These are phyloP conservation scores for Lasius fuliginosus DNA, from an alignment of 2,888 invertebrate genomes.

Conservation along the genomic window DNA sequence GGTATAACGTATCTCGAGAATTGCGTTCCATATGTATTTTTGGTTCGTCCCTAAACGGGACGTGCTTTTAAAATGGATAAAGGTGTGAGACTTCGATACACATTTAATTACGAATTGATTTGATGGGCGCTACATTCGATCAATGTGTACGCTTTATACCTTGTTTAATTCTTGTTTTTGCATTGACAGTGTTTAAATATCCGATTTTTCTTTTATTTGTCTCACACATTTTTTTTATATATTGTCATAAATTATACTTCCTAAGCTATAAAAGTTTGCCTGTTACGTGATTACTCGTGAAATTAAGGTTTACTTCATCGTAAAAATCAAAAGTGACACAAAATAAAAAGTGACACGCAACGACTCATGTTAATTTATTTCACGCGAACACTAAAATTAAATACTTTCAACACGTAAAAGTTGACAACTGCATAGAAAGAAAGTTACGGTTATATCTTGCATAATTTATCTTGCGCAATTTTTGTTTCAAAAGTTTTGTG, in stretches of 20 bases:
- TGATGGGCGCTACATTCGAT: background rate
- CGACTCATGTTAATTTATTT: slow-evolving; percentile 14
- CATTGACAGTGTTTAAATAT: background rate
- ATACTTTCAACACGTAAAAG: background rate
- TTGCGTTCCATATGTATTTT: slow-evolving; percentile 66
- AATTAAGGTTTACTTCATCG: slow-evolving; percentile 21
- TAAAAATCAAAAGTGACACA: slow-evolving; percentile 17
- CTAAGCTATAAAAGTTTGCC: background rate
- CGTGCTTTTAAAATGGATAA: background rate
- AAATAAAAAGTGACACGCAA: slow-evolving; percentile 33
- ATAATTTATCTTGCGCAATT: background rate
- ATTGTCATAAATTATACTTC: background rate
- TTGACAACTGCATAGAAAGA: background rate
- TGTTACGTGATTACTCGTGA: slow-evolving; percentile 1
- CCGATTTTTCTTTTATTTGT: background rate
- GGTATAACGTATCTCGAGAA: slow-evolving; percentile 51
- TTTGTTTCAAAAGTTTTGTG: background rate
- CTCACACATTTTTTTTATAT: background rate
- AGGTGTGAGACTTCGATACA: background rate
- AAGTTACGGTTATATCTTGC: slow-evolving; percentile 1
- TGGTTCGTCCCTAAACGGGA: slow-evolving; percentile 42
- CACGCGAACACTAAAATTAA: background rate
- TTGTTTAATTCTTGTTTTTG: background rate
- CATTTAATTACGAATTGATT: background rate
- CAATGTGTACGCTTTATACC: background rate